A percentile compares a stretch with the other conserved stretches of the same genome.
These are phyloP conservation scores for Drosophila bocki DNA, from an alignment of 1,140 invertebrate genomes.

Conservation along the genomic window DNA sequence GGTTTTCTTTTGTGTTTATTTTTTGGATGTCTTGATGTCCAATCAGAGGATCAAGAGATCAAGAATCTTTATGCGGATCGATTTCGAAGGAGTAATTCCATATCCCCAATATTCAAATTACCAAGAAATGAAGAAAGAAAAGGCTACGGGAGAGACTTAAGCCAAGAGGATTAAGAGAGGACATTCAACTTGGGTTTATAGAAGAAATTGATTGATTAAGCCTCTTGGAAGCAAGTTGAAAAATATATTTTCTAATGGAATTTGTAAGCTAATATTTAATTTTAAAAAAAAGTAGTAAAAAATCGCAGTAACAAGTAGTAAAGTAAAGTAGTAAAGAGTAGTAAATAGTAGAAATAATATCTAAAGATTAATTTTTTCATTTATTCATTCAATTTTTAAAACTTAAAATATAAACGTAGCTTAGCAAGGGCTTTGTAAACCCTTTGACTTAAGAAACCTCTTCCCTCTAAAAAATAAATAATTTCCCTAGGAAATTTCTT, in stretches of 20 bases:
- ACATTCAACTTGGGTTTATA: slow-evolving; percentile 1
- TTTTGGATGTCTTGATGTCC: slow-evolving; percentile 4
- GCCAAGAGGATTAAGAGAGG: slow-evolving; percentile 1
- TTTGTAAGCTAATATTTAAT: background rate
- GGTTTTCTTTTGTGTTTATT: background rate
- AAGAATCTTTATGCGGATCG: slow-evolving; percentile 1
- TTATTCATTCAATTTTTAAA: no score
- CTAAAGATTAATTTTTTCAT: no score
- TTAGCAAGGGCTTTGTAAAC: no score
- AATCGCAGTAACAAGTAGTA: no score
- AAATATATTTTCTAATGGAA: background rate
- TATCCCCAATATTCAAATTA: slow-evolving; percentile 7
- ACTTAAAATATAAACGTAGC: no score
- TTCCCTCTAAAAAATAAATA: background rate
- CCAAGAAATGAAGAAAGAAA: background rate
- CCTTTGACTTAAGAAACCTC: no score
- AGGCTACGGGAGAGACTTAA: background rate
- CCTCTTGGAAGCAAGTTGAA: background rate
- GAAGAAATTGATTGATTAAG: background rate
- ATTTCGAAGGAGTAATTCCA: slow-evolving; percentile 14
- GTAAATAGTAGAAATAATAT: no score
- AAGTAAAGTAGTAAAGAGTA: no score
- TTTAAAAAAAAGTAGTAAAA: no score
- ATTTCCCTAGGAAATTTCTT: background rate
- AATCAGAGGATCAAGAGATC: slow-evolving; percentile 21